Conservation (phyloP, 37 sponge, comb jelly and placozoan genomes). For the Agelas oroides region DNA sequence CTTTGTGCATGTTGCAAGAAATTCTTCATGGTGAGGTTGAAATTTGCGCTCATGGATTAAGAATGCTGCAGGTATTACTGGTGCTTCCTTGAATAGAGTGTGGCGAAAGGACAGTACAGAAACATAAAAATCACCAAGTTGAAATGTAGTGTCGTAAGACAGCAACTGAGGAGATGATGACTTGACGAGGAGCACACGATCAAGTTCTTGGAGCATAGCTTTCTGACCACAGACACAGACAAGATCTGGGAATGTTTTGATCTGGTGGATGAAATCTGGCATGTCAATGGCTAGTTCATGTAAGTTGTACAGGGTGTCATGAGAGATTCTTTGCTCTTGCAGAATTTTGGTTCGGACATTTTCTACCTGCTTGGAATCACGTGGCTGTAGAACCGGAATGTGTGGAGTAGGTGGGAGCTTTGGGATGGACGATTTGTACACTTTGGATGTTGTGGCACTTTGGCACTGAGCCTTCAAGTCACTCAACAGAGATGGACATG, state of each 20-base stretch:
- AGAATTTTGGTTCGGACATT: constrained; percentile 28
- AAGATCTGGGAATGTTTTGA: constrained; percentile 51
- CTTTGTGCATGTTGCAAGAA: constrained; percentile 24
- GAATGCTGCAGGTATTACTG: constrained; percentile 52
- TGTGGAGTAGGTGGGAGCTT: too few relatives aligned
- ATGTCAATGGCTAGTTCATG: constrained; percentile 53
- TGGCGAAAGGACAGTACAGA: constrained; percentile 49
- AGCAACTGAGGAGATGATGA: constrained; percentile 56
- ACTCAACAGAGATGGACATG: too few relatives aligned
- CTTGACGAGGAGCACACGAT: constrained; percentile 30
- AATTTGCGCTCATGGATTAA: constrained; percentile 64
- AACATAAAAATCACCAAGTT: constrained; percentile 64
- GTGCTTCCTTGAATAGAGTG: constrained; percentile 48
- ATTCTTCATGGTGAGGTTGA: constrained; percentile 39
- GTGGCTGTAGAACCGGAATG: too few relatives aligned
- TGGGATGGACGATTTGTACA: too few relatives aligned
- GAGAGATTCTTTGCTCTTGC: constrained; percentile 39
- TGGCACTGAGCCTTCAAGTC: too few relatives aligned
- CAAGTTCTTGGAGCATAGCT: constrained; percentile 31
- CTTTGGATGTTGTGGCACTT: too few relatives aligned
- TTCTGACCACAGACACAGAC: not conserved
- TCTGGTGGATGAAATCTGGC: constrained; percentile 30
- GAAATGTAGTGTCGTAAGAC: constrained; percentile 59
- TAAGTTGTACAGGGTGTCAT: constrained; percentile 54
- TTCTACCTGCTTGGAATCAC: constrained; percentile 33